Evolutionary conservation across 1,140 invertebrate genomes (phyloP).

Genomic region (Zaprionus ornatus): DNA sequence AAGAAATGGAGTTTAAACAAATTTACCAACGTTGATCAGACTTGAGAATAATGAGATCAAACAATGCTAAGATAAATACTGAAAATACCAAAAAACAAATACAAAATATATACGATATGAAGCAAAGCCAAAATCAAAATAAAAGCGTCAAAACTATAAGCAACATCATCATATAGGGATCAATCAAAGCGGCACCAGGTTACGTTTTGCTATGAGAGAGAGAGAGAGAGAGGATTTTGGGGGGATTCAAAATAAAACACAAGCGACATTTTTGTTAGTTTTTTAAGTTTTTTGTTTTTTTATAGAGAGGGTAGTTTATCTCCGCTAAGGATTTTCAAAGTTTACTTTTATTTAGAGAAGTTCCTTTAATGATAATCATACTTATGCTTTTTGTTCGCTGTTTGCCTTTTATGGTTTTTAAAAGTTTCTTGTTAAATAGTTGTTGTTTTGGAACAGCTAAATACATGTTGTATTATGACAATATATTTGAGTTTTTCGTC

Average conservation of each 20-base stretch:
- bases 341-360: slow-evolving; percentile 82
- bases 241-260: slow-evolving; percentile 74
- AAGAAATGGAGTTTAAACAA: not conserved
- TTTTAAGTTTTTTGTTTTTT: slow-evolving; percentile 57
- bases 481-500: slow-evolving; percentile 59
- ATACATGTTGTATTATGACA: slow-evolving; percentile 72
- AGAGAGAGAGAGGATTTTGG: slow-evolving; percentile 6
- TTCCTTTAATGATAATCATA: slow-evolving; percentile 83
- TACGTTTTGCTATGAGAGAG: slow-evolving; percentile 1
- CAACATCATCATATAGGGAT: slow-evolving; percentile 14
- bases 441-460: slow-evolving; percentile 72
- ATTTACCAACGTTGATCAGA: not conserved
- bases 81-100: slow-evolving; percentile 14
- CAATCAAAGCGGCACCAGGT: slow-evolving; percentile 29
- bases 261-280: slow-evolving; percentile 59
- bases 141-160: slow-evolving; percentile 3
- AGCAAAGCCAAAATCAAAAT: slow-evolving; percentile 2
- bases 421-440: slow-evolving; percentile 56
- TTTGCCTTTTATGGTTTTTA: slow-evolving; percentile 55
- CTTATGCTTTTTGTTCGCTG: slow-evolving; percentile 62
- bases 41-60: not conserved
- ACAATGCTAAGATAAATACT: not conserved
- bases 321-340: slow-evolving; percentile 82
- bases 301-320: slow-evolving; percentile 78
- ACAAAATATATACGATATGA: slow-evolving; percentile 1